These are phyloP conservation scores for Bos indicus DNA, from an alignment of 2,113 vertebrate genomes.

Conservation along the genomic window DNA sequence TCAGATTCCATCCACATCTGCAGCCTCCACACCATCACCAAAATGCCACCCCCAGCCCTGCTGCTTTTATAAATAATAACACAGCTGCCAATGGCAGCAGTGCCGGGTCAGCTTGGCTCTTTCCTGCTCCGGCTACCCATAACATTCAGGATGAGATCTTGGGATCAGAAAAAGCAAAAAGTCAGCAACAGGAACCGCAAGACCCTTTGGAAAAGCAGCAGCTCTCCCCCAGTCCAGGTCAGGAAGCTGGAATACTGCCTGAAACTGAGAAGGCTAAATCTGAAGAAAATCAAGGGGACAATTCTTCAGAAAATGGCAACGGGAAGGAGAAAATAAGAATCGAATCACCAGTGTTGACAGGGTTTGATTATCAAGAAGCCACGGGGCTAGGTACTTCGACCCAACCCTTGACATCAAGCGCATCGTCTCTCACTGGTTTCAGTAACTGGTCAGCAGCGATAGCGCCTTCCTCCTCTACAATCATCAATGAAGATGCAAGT, in stretches of 20 bases:
- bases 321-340: conserved; percentile 96
- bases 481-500: conserved; percentile 96
- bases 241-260: conserved; percentile 91
- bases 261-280: conserved; percentile 90
- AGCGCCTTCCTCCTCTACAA: conserved; percentile 93
- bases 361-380: conserved; percentile 97
- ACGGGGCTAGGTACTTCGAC: conserved; percentile 92
- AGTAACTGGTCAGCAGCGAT: conserved; percentile 99
- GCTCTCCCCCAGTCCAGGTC: conserved; percentile 90
- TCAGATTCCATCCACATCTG: conserved; percentile 98
- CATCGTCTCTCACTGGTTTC: conserved; percentile 95
- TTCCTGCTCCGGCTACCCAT: conserved; percentile 93
- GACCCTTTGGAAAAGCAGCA: conserved; percentile 96
- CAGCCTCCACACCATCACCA: conserved; percentile 97
- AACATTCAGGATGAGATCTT: conserved; percentile 99
- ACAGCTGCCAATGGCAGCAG: conserved; percentile 95
- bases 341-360: conserved; percentile 94
- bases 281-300: conserved; percentile 91
- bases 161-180: conserved; percentile 97
- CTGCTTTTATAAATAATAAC: conserved; percentile 97
- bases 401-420: conserved; percentile 92
- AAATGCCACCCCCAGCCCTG: conserved; percentile 93
- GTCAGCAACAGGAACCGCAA: conserved; percentile 95
- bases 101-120: conserved; percentile 97
- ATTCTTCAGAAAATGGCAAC: conserved; percentile 87